Conservation (phyloP, 2,888 invertebrate species). For the Agapetus fuscipes region DNA sequence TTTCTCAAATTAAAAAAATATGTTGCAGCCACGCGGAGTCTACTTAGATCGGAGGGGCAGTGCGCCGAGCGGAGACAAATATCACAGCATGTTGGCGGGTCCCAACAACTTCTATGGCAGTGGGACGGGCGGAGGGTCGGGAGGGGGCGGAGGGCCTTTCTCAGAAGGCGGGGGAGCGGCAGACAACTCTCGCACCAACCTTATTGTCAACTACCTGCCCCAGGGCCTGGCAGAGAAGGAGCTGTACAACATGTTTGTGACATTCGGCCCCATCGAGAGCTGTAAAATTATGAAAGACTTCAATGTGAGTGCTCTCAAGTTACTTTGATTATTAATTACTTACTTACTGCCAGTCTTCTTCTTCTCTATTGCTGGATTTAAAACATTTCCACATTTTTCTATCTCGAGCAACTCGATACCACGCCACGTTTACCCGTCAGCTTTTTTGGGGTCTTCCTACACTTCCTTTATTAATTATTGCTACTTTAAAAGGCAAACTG, state of each 20-base stretch:
- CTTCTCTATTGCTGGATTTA: not conserved
- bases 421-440: too few relatives aligned
- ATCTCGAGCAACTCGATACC: too few relatives aligned
- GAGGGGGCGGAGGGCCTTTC: constrained; percentile 44
- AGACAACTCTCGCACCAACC: constrained; percentile 58
- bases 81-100: constrained; percentile 13
- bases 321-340: not conserved
- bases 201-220: constrained; percentile 93
- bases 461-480: too few relatives aligned
- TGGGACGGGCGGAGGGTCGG: constrained; percentile 16
- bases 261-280: constrained; percentile 81
- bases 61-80: constrained; percentile 19
- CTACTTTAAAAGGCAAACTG: too few relatives aligned
- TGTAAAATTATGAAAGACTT: constrained; percentile 88
- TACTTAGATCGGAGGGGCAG: constrained; percentile 18
- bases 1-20: not conserved
- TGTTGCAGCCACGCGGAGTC: constrained; percentile 12
- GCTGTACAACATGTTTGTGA: constrained; percentile 78
- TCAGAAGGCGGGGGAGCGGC: constrained; percentile 39
- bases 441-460: too few relatives aligned
- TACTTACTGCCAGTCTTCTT: not conserved
- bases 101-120: constrained; percentile 15
- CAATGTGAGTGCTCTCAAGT: constrained; percentile 44
- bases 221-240: constrained; percentile 90
- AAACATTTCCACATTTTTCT: too few relatives aligned